Evolutionary conservation across 1,140 invertebrate genomes (phyloP).

Genomic region (Drosophila elegans): DNA sequence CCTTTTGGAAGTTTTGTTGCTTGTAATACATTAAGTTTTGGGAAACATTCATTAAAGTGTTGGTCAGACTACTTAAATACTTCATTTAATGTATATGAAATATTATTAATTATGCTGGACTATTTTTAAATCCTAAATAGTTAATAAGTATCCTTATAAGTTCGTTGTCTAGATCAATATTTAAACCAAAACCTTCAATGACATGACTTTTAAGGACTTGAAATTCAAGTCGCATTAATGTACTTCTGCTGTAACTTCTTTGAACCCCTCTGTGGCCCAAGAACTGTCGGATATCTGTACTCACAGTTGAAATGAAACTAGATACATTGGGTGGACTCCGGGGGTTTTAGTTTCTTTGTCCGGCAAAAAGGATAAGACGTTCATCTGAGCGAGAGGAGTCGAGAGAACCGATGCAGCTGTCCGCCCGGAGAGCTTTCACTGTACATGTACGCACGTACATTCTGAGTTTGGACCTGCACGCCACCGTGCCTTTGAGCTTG

Average conservation of each 20-base stretch:
- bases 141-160: too few relatives aligned
- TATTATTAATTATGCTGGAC: too few relatives aligned
- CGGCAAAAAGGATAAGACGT: slow-evolving; percentile 45
- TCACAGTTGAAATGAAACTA: slow-evolving; percentile 41
- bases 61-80: too few relatives aligned
- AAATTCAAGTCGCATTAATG: not conserved
- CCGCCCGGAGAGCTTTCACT: slow-evolving; percentile 37
- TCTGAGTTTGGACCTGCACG: slow-evolving; percentile 33
- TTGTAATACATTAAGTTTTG: too few relatives aligned
- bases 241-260: not conserved
- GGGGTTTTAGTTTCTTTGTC: slow-evolving; percentile 42
- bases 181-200: too few relatives aligned
- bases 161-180: too few relatives aligned
- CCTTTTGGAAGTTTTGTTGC: too few relatives aligned
- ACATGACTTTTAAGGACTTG: too few relatives aligned
- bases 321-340: slow-evolving; percentile 35
- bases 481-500: slow-evolving; percentile 10
- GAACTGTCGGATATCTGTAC: slow-evolving; percentile 24
- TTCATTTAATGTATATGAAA: too few relatives aligned
- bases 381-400: slow-evolving; percentile 34
- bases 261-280: slow-evolving; percentile 4
- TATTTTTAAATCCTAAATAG: too few relatives aligned
- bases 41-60: too few relatives aligned
- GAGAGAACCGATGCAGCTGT: slow-evolving; percentile 34
- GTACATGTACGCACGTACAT: slow-evolving; percentile 34